Conservation (phyloP, 1,140 invertebrate genomes). For the Drosophila eugracilis region DNA sequence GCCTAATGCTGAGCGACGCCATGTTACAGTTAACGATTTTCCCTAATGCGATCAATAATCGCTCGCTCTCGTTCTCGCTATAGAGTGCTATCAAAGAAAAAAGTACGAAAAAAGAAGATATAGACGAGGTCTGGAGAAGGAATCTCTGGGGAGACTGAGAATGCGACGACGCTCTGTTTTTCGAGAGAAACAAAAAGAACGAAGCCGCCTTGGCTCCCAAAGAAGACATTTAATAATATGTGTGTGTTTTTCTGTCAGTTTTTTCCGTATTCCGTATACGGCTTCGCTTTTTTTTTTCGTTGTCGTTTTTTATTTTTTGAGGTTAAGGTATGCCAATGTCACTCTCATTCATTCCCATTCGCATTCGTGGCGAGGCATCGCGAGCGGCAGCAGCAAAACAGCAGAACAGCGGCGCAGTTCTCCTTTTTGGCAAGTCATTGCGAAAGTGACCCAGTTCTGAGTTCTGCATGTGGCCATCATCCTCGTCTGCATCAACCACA, state of each 20-base stretch:
- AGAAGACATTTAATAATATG: slow-evolving; percentile 67
- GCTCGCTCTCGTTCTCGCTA: slow-evolving; percentile 58
- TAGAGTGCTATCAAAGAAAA: not conserved
- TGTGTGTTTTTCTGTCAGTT: slow-evolving; percentile 25
- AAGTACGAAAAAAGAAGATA: not conserved
- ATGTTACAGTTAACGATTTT: slow-evolving; percentile 83
- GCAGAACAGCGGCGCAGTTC: slow-evolving; percentile 55
- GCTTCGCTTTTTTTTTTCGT: too few species aligned
- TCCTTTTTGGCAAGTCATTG: slow-evolving; percentile 79
- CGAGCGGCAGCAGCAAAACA: slow-evolving; percentile 47
- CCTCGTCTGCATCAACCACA: too few species aligned
- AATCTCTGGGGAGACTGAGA: slow-evolving; percentile 5
- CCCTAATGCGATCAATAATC: slow-evolving; percentile 83
- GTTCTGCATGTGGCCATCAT: slow-evolving; percentile 40
- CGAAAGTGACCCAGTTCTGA: slow-evolving; percentile 80
- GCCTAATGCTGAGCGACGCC: slow-evolving; percentile 77
- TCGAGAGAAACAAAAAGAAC: slow-evolving; percentile 53
- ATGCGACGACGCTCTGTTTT: slow-evolving; percentile 54
- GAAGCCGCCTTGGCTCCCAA: slow-evolving; percentile 49
- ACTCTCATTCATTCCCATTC: slow-evolving; percentile 82
- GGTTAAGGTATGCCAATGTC: slow-evolving; percentile 83
- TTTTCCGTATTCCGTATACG: slow-evolving; percentile 29
- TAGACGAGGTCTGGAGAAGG: slow-evolving; percentile 33
- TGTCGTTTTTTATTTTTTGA: slow-evolving; percentile 67
- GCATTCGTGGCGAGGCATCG: slow-evolving; percentile 78